Conservation (phyloP, 2,888 invertebrate species). For the Drosophila fulvimacula region DNA sequence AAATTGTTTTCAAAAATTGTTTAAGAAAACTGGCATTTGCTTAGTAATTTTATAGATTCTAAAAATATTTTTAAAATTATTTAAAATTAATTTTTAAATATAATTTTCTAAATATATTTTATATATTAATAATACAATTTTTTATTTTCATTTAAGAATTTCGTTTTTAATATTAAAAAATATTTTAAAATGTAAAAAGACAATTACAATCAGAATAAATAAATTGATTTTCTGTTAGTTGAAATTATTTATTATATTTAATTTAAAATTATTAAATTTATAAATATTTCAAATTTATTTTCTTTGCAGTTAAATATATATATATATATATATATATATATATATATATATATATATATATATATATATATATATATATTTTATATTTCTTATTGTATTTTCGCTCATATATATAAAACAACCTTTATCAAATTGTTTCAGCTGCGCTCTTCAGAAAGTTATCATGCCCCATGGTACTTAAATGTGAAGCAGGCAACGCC, state of each 20-base stretch:
- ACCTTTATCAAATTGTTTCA: neutral
- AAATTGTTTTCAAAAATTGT: too few relatives aligned
- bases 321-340: too few relatives aligned
- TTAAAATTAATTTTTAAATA: neutral
- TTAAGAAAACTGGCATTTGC: neutral
- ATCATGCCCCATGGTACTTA: conserved; percentile 24
- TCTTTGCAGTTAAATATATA: too few relatives aligned
- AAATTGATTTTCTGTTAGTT: too few relatives aligned
- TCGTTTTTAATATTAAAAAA: too few relatives aligned
- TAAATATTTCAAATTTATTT: neutral
- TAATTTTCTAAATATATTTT: neutral
- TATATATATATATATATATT: neutral
- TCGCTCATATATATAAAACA: neutral
- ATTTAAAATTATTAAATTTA: too few relatives aligned
- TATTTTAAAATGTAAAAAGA: too few relatives aligned
- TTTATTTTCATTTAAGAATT: too few relatives aligned
- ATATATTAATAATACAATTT: too few relatives aligned
- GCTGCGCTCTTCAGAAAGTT: conserved; percentile 17
- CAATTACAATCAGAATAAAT: too few relatives aligned
- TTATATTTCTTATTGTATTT: neutral
- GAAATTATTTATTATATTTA: too few relatives aligned
- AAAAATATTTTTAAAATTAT: neutral
- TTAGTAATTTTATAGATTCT: neutral
- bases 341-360: too few relatives aligned
- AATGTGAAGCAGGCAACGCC: conserved; percentile 42